Evolutionary conservation across 2,888 invertebrate species (phyloP), one percentile per base, ranked within the genome.

Genomic region (Elegia similella): DNA sequence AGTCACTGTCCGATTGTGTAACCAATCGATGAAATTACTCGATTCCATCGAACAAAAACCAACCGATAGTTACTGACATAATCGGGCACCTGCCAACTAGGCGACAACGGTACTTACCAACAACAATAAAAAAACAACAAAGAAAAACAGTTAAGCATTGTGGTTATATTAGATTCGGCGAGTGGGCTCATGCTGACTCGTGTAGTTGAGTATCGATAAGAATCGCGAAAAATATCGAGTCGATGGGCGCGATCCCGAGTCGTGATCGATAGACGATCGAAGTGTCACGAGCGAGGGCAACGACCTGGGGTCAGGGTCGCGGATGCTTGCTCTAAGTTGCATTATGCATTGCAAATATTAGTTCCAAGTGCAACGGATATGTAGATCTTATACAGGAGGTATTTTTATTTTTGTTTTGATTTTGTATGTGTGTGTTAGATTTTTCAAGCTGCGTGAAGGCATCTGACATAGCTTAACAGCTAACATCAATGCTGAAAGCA

Each of bases 261-360:
- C 91, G 90, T 90, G 91, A 90, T 90, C 90, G 88, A 90, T 90
- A 84, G 87, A 85, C 82, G 84, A 88, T 87, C 88, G 85, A 88
- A 89, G 86, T 90, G 90, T 90, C 91, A 91, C 91, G 91, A 80
- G 84, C 84, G 77, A 78, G 88, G 82, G 88, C 82, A 71, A 80
- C 75, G 86, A 73, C 86, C 89, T 75, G 66, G 69, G 90, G 89
- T 91, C 90, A 90, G 86, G 91, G 91, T 88, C 89, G 86, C 71
- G 78, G 82, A 74, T 73, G 68, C 71, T 72, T 72, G 73, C 72
- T 74, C 72, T 72, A 76, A 73, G 78, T 78, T 80, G 84, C 84
- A 84, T 85, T 79, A 79, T 80, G 88, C 83, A 83, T 78, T 77
- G 78, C 83, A 81, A 85, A 83, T 80, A 82, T 82, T 69, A 70